A percentile compares a stretch with the other conserved stretches of the same genome.
Conservation (phyloP, 2,113 vertebrate genomes). For the Corythornis cristatus region DNA sequence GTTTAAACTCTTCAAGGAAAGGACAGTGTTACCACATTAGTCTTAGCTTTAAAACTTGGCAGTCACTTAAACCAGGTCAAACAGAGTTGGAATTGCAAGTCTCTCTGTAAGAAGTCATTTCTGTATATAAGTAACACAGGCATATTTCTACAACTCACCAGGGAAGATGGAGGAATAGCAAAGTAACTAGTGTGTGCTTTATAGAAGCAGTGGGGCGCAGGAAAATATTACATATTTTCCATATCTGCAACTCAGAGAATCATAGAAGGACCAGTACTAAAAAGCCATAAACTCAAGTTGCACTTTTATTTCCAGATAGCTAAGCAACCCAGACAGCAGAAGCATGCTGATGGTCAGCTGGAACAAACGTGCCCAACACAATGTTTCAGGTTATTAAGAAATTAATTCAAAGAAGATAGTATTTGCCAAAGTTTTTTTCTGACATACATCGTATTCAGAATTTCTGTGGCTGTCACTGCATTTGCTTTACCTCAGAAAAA, state of each 20-base stretch:
- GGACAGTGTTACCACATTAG: neutral
- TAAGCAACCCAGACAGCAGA: neutral
- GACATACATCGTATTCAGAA: neutral
- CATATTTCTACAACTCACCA: neutral
- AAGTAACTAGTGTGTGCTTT: neutral
- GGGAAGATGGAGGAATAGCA: neutral
- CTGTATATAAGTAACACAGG: neutral
- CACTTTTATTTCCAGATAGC: neutral
- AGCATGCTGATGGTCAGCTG: neutral
- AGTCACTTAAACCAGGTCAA: slow-evolving; percentile 4
- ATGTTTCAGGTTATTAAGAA: neutral
- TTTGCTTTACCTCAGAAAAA: neutral
- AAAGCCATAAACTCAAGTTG: neutral
- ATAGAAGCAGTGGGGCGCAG: neutral
- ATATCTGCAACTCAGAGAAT: neutral
- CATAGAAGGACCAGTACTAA: neutral
- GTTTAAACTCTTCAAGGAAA: neutral
- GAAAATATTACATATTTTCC: slow-evolving; percentile 30
- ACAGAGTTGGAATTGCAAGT: neutral
- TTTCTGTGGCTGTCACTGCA: neutral
- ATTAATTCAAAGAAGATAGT: neutral
- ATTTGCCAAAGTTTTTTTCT: neutral
- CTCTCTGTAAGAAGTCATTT: neutral
- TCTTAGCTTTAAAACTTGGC: neutral
- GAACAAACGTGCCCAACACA: neutral